Evolutionary conservation across 2,113 vertebrate genomes (phyloP), one percentile per base, ranked within the genome.

Genomic region (Brachyhypopomus gauderio): DNA sequence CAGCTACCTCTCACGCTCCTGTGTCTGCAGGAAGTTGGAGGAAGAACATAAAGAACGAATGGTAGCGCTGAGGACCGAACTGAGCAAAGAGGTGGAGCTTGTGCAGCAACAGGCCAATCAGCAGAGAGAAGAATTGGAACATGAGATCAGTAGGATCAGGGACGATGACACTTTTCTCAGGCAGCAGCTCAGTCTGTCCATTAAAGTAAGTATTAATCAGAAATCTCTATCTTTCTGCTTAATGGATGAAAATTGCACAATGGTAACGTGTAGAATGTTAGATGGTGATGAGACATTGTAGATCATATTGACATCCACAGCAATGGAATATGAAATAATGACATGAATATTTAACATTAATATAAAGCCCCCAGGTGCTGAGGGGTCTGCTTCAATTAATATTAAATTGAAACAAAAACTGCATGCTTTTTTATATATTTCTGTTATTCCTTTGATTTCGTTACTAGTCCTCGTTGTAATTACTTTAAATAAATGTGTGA

Each of bases 11-110:
- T 30, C 45, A 17, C 48, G 8, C 20, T 23, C 7, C 0, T 71
- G 48, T 56, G 5, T 70, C 71, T 0, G 0, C 76, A 99, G 98
- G 90, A 98, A 96, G 88, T 92, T 98, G 82, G 96, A 98, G 0
- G 95, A 96, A 85, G 96, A 97, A 6, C 94, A 98, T 91, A 96
- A 92, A 86, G 96, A 98, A 7, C 92, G 93, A 0, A 89, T 94
- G 0, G 76, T 88, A 0, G 88, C 91, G 0, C 84, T 96, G 0
- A 95, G 95, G 74, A 92, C 85, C 0, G 96, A 97, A 72, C 92
- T 97, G 0, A 92, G 90, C 75, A 91, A 88, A 2, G 98, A 99
- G 85, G 83, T 95, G 82, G 97, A 98, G 62, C 95, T 95, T 41
- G 93, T 97, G 81, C 93, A 96, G 85, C 95, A 96, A 73, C 96